Evolutionary conservation across 2,888 invertebrate genomes (phyloP).

Genomic region (Herminia tarsipennalis): DNA sequence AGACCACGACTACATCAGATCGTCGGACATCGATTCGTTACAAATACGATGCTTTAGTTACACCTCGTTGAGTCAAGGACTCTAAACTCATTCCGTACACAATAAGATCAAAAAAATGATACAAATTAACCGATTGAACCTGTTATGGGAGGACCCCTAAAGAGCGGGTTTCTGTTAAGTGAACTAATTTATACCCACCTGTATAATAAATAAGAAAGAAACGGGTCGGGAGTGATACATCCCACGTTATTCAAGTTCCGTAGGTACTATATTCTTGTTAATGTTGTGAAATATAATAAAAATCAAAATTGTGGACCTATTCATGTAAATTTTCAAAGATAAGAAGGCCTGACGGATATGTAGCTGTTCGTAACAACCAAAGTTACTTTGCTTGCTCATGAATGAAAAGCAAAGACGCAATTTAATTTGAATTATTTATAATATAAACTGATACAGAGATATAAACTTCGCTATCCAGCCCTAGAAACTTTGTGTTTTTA

Average conservation of each 20-base stretch:
- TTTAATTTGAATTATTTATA: too few species aligned
- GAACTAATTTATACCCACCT: slow-evolving; percentile 82
- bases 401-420: too few species aligned
- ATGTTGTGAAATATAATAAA: slow-evolving; percentile 20
- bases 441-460: too few species aligned
- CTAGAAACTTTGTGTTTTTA: too few species aligned
- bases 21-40: slow-evolving; percentile 82
- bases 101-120: slow-evolving; percentile 72
- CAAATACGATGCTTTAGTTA: slow-evolving; percentile 82
- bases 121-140: slow-evolving; percentile 82
- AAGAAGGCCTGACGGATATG: too few species aligned
- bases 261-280: slow-evolving; percentile 34
- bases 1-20: slow-evolving; percentile 60
- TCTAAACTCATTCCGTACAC: slow-evolving; percentile 74
- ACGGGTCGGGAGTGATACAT: slow-evolving; percentile 45
- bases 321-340: slow-evolving; percentile 16
- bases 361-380: too few species aligned
- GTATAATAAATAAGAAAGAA: slow-evolving; percentile 78
- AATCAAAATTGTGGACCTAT: slow-evolving; percentile 15
- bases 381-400: too few species aligned
- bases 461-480: too few species aligned
- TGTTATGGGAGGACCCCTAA: slow-evolving; percentile 80
- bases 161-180: slow-evolving; percentile 77
- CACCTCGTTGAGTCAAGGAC: slow-evolving; percentile 85
- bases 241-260: slow-evolving; percentile 40